These are phyloP conservation scores for Eledona agricola DNA, from an alignment of 2,888 invertebrate genomes.

Conservation along the genomic window DNA sequence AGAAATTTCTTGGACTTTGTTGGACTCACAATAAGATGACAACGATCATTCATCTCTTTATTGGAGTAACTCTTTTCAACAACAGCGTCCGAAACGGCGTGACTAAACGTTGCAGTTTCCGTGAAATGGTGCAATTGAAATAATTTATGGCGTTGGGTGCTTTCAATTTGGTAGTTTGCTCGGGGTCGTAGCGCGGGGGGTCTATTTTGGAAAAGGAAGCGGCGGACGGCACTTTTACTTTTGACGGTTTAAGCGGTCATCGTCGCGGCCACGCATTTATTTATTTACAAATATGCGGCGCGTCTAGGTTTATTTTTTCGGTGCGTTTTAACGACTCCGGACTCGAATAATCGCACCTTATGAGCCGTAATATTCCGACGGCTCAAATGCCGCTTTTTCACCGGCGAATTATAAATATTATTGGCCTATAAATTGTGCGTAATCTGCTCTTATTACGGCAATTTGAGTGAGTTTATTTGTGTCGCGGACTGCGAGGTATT, in stretches of 20 bases:
- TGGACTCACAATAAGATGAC: slow-evolving; percentile 24
- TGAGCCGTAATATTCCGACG: slow-evolving; percentile 31
- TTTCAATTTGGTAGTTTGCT: slow-evolving; percentile 24
- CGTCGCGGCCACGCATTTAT: slow-evolving; percentile 5
- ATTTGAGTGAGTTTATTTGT: slow-evolving; percentile 55
- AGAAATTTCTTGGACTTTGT: slow-evolving; percentile 5
- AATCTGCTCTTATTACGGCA: slow-evolving; percentile 59
- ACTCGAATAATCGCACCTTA: slow-evolving; percentile 21
- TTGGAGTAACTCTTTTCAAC: slow-evolving; percentile 29
- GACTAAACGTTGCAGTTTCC: slow-evolving; percentile 30
- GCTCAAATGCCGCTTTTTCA: slow-evolving; percentile 31
- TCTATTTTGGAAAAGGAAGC: slow-evolving; percentile 16
- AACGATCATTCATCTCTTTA: slow-evolving; percentile 32
- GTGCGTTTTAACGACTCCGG: slow-evolving; percentile 13
- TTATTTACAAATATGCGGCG: slow-evolving; percentile 24
- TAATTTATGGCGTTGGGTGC: slow-evolving; percentile 34
- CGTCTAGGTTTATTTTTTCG: slow-evolving; percentile 16
- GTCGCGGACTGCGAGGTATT: slow-evolving; percentile 54
- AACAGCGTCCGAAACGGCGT: slow-evolving; percentile 27
- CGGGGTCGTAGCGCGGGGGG: slow-evolving; percentile 21
- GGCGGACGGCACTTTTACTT: slow-evolving; percentile 10
- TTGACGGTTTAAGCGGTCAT: slow-evolving; percentile 17
- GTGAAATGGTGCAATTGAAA: slow-evolving; percentile 37
- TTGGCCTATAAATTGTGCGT: slow-evolving; percentile 58
- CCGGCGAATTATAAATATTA: slow-evolving; percentile 57